These are phyloP conservation scores for Heliopora coerulea DNA, from an alignment of 92 coral and sea anemone species.

Conservation along the genomic window DNA sequence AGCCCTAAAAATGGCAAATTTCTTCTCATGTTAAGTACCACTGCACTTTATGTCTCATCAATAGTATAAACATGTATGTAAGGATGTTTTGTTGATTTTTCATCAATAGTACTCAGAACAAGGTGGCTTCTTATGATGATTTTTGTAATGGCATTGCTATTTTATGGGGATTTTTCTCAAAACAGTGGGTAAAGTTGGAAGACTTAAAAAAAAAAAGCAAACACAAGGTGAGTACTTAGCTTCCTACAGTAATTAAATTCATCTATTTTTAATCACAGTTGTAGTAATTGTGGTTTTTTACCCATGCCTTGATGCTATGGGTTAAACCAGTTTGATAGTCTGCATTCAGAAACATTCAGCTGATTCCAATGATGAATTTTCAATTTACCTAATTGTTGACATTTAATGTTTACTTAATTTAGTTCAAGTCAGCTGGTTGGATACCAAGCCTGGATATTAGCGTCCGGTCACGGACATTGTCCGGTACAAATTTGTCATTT, in stretches of 20 bases:
- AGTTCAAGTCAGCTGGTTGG: no score
- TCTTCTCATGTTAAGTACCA: not conserved
- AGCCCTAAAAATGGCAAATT: no score
- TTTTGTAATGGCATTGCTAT: constrained; percentile 37
- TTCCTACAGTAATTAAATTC: no score
- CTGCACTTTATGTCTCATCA: not conserved
- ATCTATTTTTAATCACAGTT: no score
- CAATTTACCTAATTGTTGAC: not conserved
- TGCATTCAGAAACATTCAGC: no score
- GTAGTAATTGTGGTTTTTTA: not conserved
- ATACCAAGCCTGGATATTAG: no score
- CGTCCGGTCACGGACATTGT: no score
- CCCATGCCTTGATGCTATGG: no score
- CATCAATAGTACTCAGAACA: constrained; percentile 1
- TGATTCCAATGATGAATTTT: not conserved
- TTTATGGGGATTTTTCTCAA: constrained; percentile 12
- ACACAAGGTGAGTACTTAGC: constrained; percentile 1
- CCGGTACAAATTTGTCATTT: no score
- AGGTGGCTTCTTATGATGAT: constrained; percentile 30
- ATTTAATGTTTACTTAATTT: no score
- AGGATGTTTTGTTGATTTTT: not conserved
- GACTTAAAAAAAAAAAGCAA: constrained; percentile 1
- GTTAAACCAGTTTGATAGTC: no score
- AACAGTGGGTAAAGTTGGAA: constrained; percentile 15
- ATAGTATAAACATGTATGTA: no score